A percentile compares a stretch with the other conserved stretches of the same genome.
Conservation (phyloP, 2,113 vertebrate species). For the Pseudorectes ferrugineus region DNA sequence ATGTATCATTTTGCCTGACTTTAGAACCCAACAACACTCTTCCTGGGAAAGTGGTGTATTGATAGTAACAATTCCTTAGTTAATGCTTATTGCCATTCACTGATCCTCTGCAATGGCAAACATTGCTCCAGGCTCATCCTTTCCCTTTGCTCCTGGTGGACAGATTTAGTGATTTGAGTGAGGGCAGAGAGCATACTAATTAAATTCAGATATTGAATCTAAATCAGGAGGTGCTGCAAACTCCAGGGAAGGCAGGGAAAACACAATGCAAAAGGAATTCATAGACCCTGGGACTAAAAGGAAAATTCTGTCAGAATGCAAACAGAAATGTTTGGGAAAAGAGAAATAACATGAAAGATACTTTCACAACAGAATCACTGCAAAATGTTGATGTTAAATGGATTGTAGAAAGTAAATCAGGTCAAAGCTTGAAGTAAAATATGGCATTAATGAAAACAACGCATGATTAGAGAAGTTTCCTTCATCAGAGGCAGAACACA, state of each 20-base stretch:
- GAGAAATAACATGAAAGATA: not conserved
- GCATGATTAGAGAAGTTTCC: not conserved
- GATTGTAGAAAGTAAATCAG: not conserved
- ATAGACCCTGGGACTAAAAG: not conserved
- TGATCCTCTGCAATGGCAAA: not conserved
- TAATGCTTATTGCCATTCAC: not conserved
- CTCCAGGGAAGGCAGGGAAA: not conserved
- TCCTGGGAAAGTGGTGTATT: not conserved
- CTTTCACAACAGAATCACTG: not conserved
- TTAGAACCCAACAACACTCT: not conserved
- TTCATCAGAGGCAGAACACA: not conserved
- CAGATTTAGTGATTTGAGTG: not conserved
- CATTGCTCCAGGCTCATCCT: constrained; percentile 3
- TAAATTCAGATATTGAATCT: constrained; percentile 22
- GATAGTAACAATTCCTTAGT: not conserved
- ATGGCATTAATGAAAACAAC: not conserved
- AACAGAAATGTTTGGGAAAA: not conserved
- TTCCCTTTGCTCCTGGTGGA: not conserved
- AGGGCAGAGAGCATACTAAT: constrained; percentile 5
- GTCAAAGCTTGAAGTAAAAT: not conserved
- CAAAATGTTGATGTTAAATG: not conserved
- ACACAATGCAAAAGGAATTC: not conserved
- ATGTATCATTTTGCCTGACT: not conserved
- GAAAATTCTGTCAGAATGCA: not conserved
- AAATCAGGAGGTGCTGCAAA: not conserved